phyloP scores from a whole-genome alignment of 92 coral and sea anemone species.

The Parazoanthus atlanticus region DNA sequence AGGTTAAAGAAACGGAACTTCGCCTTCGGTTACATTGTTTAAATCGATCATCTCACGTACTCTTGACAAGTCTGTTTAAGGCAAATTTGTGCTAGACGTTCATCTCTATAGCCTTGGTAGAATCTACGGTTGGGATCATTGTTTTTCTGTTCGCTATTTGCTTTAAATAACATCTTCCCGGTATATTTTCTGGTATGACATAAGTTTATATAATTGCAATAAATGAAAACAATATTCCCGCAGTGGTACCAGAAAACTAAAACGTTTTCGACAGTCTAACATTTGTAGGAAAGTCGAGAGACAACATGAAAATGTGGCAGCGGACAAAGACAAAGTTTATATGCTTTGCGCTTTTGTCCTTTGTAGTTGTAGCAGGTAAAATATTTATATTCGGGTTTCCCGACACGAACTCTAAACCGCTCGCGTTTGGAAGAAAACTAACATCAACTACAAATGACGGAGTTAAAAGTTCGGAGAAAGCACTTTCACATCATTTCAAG shows the following conservation, averaged over 20 bases:
- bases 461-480: neutral
- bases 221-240: neutral
- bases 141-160: neutral
- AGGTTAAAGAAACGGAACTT: neutral
- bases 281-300: neutral
- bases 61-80: neutral
- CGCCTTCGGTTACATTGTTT: neutral
- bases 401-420: neutral
- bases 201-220: slow-evolving; percentile 29
- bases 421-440: slow-evolving; percentile 22
- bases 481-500: slow-evolving; percentile 9
- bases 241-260: slow-evolving; percentile 30
- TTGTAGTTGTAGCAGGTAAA: slow-evolving; percentile 20
- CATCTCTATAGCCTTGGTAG: neutral
- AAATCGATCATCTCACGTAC: neutral
- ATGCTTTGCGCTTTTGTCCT: slow-evolving; percentile 2
- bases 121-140: neutral
- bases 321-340: slow-evolving; percentile 4
- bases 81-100: neutral
- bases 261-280: neutral
- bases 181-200: slow-evolving; percentile 37
- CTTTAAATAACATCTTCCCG: neutral
- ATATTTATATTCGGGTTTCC: slow-evolving; percentile 23
- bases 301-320: slow-evolving; percentile 28
- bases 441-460: slow-evolving; percentile 7